Conservation (phyloP, 2,113 vertebrate species). For the Cranoglanis bouderius region DNA sequence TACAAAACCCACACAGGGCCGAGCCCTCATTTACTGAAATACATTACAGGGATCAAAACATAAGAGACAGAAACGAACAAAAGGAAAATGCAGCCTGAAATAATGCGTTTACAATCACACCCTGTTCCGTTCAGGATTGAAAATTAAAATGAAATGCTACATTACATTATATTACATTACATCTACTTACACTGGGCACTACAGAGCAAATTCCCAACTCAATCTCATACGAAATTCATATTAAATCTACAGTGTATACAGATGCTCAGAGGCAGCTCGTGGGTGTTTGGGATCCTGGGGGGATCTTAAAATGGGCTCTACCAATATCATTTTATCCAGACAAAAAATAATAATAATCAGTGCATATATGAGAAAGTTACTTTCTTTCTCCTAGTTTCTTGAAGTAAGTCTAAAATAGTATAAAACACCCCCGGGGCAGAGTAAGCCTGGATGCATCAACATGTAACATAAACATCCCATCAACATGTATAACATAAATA, state of each 20-base stretch:
- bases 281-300: constrained; percentile 16
- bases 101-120: not conserved
- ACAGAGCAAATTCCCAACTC: constrained; percentile 2
- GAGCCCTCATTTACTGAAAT: not conserved
- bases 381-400: not conserved
- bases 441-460: not conserved
- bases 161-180: constrained; percentile 4
- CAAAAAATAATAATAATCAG: not conserved
- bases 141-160: not conserved
- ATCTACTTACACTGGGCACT: not conserved
- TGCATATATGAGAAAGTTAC: not conserved
- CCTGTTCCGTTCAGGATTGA: not conserved
- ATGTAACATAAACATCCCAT: not conserved
- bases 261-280: constrained; percentile 13
- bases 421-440: not conserved
- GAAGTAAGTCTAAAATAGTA: not conserved
- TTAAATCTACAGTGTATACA: not conserved
- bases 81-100: not conserved
- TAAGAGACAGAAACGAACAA: not conserved
- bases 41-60: not conserved
- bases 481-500: not conserved
- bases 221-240: constrained; percentile 22
- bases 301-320: not conserved
- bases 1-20: not conserved
- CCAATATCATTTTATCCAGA: not conserved